Conservation (phyloP, 2,797 vertebrate genomes). For the Anguilla marmorata region DNA sequence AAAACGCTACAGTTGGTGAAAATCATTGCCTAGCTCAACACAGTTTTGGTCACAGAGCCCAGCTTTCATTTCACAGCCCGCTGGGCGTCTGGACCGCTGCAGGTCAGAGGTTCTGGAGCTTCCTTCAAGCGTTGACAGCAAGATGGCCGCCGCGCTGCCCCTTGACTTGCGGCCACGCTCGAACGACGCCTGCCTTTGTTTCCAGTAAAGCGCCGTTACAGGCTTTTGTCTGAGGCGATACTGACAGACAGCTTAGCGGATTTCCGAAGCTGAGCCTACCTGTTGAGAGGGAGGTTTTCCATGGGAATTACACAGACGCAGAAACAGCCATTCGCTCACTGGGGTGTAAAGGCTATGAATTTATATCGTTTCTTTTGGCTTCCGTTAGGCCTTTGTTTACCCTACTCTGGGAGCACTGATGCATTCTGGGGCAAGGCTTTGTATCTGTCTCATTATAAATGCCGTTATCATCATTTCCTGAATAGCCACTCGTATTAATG, state of each 20-base stretch:
- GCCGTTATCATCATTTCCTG: not conserved
- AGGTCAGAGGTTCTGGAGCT: not conserved
- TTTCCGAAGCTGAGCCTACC: slow-evolving; percentile 15
- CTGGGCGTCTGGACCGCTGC: not conserved
- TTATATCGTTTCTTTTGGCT: not conserved
- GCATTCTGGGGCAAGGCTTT: not conserved
- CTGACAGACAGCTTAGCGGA: slow-evolving; percentile 1
- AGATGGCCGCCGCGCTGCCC: not conserved
- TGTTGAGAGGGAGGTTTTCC: slow-evolving; percentile 16
- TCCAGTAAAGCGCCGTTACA: not conserved
- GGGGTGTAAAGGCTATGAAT: slow-evolving; percentile 23
- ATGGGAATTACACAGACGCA: not conserved
- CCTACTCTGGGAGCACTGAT: not conserved
- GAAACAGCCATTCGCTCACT: not conserved
- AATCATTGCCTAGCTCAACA: not conserved
- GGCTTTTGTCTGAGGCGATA: not conserved
- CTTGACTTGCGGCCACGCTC: not conserved
- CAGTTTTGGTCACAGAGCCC: not conserved
- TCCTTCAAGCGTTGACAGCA: not conserved
- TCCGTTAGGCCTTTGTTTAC: not conserved
- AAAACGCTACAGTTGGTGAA: not conserved
- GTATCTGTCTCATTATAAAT: not conserved
- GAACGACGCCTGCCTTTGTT: not conserved
- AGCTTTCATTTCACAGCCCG: not conserved
- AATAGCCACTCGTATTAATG: not conserved